Evolutionary conservation across 2,113 vertebrate genomes (phyloP).

Genomic region (Microcebus murinus): DNA sequence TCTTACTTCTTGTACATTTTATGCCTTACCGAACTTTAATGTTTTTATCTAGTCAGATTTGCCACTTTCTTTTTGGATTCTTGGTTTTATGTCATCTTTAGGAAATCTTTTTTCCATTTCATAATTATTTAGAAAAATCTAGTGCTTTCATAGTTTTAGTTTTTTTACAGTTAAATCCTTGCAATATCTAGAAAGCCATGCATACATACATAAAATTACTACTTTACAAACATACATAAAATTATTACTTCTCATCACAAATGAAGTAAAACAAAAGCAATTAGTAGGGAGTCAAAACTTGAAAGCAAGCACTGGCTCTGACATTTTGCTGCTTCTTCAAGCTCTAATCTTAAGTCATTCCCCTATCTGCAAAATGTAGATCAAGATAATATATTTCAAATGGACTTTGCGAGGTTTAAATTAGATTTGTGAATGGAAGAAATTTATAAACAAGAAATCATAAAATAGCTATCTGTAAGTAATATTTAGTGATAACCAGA

Average conservation of each 20-base stretch:
- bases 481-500: conserved; percentile 22
- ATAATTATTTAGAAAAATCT: background rate
- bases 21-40: background rate
- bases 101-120: background rate
- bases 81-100: background rate
- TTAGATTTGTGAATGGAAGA: conserved; percentile 33
- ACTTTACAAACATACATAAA: background rate
- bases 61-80: background rate
- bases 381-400: background rate
- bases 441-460: background rate
- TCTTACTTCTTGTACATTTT: background rate
- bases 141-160: background rate
- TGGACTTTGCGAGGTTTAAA: background rate
- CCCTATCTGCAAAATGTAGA: background rate
- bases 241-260: background rate
- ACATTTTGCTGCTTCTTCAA: background rate
- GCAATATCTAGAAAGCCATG: background rate
- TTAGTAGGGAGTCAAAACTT: background rate
- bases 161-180: background rate
- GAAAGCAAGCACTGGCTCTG: too few relatives aligned
- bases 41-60: background rate
- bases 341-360: background rate
- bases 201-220: background rate
- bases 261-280: background rate
- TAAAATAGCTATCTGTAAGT: background rate